A percentile compares a stretch with the other conserved stretches of the same genome.
These are phyloP conservation scores for Pseudopleuronectes americanus DNA, from an alignment of 2,797 vertebrate genomes.

Conservation along the genomic window DNA sequence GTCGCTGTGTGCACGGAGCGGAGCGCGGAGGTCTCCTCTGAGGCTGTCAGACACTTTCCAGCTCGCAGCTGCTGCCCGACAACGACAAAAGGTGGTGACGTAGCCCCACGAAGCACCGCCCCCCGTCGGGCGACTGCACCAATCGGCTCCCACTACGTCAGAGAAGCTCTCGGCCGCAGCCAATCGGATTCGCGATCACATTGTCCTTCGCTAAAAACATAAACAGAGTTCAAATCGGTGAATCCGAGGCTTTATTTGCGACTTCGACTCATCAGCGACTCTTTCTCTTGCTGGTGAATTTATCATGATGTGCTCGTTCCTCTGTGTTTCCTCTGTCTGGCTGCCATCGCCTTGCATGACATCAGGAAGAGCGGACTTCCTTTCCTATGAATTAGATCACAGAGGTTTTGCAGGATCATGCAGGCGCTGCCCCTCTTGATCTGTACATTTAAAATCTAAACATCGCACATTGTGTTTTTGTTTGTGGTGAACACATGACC, in stretches of 20 bases:
- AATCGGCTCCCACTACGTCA: conserved; percentile 52
- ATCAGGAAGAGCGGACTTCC: conserved; percentile 19
- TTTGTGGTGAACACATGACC: conserved; percentile 20
- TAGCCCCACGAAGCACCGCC: conserved; percentile 71
- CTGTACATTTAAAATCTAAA: neutral
- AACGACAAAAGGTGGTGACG: conserved; percentile 67
- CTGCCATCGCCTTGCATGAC: conserved; percentile 22
- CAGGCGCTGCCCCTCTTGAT: too few relatives aligned
- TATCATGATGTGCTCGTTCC: neutral
- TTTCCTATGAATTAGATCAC: conserved; percentile 13
- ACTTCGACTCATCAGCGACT: neutral
- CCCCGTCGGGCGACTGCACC: neutral
- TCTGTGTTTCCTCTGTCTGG: neutral
- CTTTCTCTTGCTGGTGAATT: neutral
- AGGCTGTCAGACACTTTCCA: conserved; percentile 76
- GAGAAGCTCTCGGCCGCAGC: conserved; percentile 33
- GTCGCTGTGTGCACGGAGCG: conserved; percentile 18
- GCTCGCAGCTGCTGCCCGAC: conserved; percentile 62
- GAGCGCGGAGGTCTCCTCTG: conserved; percentile 19
- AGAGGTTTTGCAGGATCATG: neutral
- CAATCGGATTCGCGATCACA: conserved; percentile 64
- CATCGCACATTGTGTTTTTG: neutral
- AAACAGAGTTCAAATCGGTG: conserved; percentile 49
- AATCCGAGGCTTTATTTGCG: conserved; percentile 13
- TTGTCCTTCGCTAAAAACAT: conserved; percentile 63